Percentiles rank a stretch among this genome's conserved stretches.
Evolutionary conservation across 1,140 invertebrate species (phyloP).

Genomic region (Cepaea nemoralis): DNA sequence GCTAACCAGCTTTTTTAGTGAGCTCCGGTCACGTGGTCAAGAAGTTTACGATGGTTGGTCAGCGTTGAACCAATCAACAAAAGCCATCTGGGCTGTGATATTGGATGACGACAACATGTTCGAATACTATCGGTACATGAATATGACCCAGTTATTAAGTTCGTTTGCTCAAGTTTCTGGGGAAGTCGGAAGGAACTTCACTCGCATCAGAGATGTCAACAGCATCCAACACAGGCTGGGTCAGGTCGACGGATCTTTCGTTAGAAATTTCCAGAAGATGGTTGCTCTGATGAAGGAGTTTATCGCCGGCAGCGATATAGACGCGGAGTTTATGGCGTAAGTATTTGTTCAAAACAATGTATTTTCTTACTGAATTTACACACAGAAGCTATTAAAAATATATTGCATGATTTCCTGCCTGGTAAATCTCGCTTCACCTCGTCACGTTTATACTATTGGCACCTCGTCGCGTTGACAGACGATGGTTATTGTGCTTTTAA

Average conservation of each 20-base stretch:
- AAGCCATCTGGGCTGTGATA: slow-evolving; percentile 52
- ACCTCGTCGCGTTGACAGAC: no score
- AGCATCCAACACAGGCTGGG: slow-evolving; percentile 50
- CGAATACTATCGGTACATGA: slow-evolving; percentile 56
- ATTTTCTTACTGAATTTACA: not conserved
- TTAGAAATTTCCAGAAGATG: slow-evolving; percentile 44
- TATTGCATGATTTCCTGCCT: no score
- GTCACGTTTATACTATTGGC: no score
- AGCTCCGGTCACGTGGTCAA: slow-evolving; percentile 56
- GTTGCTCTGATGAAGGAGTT: slow-evolving; percentile 43
- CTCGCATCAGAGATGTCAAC: slow-evolving; percentile 35
- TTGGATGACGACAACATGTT: slow-evolving; percentile 54
- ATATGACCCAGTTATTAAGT: slow-evolving; percentile 45
- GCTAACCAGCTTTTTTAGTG: slow-evolving; percentile 51
- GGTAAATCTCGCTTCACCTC: no score
- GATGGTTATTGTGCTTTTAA: no score
- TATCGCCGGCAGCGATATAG: slow-evolving; percentile 41
- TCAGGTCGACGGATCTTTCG: slow-evolving; percentile 46
- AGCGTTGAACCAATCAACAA: slow-evolving; percentile 28
- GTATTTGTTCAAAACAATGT: no score
- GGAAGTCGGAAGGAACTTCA: slow-evolving; percentile 41
- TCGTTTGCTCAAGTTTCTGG: slow-evolving; percentile 43
- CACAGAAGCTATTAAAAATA: no score
- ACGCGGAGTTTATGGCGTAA: slow-evolving; percentile 52
- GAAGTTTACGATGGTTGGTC: slow-evolving; percentile 56